Conservation (phyloP, 2,888 invertebrate species). For the Dysmachus trigonus region DNA sequence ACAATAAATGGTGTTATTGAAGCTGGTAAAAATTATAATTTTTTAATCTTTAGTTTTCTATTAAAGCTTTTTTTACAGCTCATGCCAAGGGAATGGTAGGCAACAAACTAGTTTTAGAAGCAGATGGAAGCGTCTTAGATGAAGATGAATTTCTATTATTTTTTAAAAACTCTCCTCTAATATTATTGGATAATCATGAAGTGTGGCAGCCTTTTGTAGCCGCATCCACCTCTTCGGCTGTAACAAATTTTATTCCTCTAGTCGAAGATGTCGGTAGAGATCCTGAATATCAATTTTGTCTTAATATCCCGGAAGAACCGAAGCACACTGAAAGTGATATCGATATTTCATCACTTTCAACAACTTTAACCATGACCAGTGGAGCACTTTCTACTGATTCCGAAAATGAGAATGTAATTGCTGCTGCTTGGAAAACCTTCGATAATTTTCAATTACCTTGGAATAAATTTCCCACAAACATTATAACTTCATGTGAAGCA, state of each 20-base stretch:
- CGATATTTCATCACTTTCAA: constrained; percentile 8
- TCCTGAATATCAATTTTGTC: not conserved
- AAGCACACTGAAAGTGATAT: not conserved
- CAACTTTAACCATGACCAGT: not conserved
- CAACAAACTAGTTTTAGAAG: constrained; percentile 15
- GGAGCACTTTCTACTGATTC: not conserved
- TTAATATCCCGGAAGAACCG: not conserved
- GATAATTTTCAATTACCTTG: constrained; percentile 6
- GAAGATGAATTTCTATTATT: constrained; percentile 5
- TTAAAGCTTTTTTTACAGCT: not conserved
- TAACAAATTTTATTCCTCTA: not conserved
- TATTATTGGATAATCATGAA: not conserved
- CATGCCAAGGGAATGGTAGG: not conserved
- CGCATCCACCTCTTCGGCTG: not conserved
- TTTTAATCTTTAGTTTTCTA: constrained; percentile 13
- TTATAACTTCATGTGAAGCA: not conserved
- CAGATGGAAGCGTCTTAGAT: not conserved
- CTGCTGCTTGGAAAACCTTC: not conserved
- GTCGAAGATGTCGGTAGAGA: not conserved
- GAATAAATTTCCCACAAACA: constrained; percentile 12
- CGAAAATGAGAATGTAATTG: not conserved
- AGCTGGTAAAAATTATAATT: constrained; percentile 5
- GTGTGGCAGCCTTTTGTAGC: not conserved
- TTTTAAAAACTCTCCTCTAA: not conserved
- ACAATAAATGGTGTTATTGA: not conserved